These are phyloP conservation scores for Pelmatolapia mariae DNA, from an alignment of 2,113 vertebrate species.

Conservation along the genomic window DNA sequence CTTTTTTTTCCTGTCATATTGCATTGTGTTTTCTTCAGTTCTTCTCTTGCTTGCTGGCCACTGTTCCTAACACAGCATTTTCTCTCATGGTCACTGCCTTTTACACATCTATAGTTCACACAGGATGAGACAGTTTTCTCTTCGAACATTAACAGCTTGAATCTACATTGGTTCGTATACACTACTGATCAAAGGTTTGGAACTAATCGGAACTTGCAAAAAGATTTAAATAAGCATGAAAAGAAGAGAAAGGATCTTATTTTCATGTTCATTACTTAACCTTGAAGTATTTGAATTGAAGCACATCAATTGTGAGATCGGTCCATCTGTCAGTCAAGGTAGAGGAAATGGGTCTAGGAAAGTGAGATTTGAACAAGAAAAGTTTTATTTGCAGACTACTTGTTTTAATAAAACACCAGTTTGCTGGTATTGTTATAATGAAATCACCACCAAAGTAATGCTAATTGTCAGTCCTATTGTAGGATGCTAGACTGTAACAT, in stretches of 20 bases:
- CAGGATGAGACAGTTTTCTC: background rate
- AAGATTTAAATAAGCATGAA: background rate
- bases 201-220: background rate
- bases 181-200: background rate
- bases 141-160: background rate
- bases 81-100: slow-evolving; percentile 13
- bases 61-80: background rate
- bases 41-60: slow-evolving; percentile 1
- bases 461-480: background rate
- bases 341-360: background rate
- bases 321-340: background rate
- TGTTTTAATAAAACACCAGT: background rate
- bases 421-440: background rate
- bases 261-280: background rate
- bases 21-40: slow-evolving; percentile 14
- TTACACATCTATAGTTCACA: slow-evolving; percentile 43
- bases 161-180: background rate
- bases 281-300: background rate
- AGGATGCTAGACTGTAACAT: background rate
- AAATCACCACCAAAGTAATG: background rate
- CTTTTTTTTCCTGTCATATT: background rate
- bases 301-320: background rate
- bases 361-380: background rate
- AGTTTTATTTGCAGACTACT: background rate
- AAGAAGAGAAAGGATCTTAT: background rate